Evolutionary conservation across 1,140 invertebrate species (phyloP).

Genomic region (Drosophila lacteicornis): DNA sequence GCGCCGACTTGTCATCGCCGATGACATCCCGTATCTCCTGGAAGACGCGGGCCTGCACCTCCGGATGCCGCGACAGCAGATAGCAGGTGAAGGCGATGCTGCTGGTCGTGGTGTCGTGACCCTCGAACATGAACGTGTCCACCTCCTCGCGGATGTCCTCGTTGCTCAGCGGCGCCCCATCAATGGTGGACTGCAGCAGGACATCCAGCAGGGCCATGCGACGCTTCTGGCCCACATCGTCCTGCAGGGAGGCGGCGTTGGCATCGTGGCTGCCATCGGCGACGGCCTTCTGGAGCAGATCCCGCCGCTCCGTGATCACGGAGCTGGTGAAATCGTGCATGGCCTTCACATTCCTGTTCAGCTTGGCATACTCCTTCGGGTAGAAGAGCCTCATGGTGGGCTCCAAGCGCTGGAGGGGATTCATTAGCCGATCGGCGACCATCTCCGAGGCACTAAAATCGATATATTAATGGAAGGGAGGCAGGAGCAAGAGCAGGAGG

Average conservation of each 20-base stretch:
- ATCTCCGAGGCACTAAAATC: constrained; percentile 58
- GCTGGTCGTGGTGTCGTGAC: constrained; percentile 89
- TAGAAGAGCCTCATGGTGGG: constrained; percentile 55
- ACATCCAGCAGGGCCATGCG: constrained; percentile 92
- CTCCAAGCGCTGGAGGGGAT: constrained; percentile 55
- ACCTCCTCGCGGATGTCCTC: constrained; percentile 90
- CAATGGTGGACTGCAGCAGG: constrained; percentile 88
- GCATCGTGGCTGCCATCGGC: constrained; percentile 21
- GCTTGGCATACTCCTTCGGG: constrained; percentile 84
- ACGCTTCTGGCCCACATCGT: constrained; percentile 86
- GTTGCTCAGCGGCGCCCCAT: constrained; percentile 87
- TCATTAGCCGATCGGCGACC: constrained; percentile 62
- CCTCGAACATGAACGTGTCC: constrained; percentile 93
- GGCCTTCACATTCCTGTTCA: constrained; percentile 86
- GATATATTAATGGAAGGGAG: constrained; percentile 20
- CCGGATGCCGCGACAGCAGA: constrained; percentile 86
- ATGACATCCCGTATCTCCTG: constrained; percentile 87
- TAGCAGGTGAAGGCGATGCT: constrained; percentile 87
- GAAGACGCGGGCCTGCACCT: constrained; percentile 87
- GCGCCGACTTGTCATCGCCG: constrained; percentile 76
- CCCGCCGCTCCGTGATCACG: constrained; percentile 86
- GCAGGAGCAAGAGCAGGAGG: background rate
- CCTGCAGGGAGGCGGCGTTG: background rate
- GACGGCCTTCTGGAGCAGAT: constrained; percentile 69
- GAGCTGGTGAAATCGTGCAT: constrained; percentile 89